Evolutionary conservation across 2,113 vertebrate genomes (phyloP).

Genomic region (Brachirus orientalis): DNA sequence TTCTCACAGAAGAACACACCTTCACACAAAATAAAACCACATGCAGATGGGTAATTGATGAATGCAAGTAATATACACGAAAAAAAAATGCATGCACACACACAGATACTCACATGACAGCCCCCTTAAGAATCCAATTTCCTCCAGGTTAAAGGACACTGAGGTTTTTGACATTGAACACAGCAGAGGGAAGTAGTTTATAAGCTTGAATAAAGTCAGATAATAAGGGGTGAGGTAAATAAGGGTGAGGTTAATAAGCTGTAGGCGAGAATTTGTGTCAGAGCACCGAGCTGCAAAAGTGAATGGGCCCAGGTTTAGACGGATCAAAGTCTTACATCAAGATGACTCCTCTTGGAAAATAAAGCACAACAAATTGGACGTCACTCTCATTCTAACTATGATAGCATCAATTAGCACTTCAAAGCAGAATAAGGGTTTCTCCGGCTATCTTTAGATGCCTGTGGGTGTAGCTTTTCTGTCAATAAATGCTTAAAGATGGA

Average conservation of each 20-base stretch:
- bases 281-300: slow-evolving; percentile 36
- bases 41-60: slow-evolving; percentile 69
- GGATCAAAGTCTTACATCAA: slow-evolving; percentile 69
- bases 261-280: slow-evolving; percentile 31
- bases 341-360: slow-evolving; percentile 66
- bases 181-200: slow-evolving; percentile 46
- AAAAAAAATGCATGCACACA: too few species aligned
- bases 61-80: slow-evolving; percentile 24
- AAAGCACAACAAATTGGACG: slow-evolving; percentile 73
- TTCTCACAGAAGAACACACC: slow-evolving; percentile 13
- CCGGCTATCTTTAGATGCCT: slow-evolving; percentile 72
- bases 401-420: slow-evolving; percentile 78
- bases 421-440: slow-evolving; percentile 60
- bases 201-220: slow-evolving; percentile 64
- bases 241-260: slow-evolving; percentile 73
- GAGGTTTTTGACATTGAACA: slow-evolving; percentile 68
- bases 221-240: slow-evolving; percentile 70
- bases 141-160: slow-evolving; percentile 60
- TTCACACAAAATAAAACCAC: slow-evolving; percentile 32
- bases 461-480: slow-evolving; percentile 68
- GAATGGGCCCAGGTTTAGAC: slow-evolving; percentile 48
- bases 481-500: slow-evolving; percentile 52
- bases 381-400: slow-evolving; percentile 58
- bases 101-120: neutral
- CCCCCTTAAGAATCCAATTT: slow-evolving; percentile 46